phyloP scores from a whole-genome alignment of 2,113 vertebrate species.

The Rhegmatorhina hoffmannsi region DNA sequence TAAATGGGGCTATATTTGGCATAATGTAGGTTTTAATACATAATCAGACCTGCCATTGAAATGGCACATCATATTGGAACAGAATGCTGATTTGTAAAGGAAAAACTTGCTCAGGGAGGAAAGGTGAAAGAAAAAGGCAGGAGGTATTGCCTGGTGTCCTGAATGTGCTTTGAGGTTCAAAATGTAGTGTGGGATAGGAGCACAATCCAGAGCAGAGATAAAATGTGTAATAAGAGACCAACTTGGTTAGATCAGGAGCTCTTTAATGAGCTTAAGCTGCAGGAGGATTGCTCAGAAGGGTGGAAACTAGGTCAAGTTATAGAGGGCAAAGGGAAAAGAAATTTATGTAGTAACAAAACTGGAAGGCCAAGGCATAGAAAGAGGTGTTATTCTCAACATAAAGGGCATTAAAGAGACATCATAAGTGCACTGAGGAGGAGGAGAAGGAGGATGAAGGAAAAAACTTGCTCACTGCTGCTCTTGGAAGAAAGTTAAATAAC shows the following conservation, averaged over 20 bases:
- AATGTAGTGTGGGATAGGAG: neutral
- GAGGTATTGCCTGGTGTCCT: neutral
- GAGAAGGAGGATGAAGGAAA: neutral
- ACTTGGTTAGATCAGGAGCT: constrained; percentile 30
- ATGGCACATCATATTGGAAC: neutral
- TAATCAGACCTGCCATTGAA: neutral
- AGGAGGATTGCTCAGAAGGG: constrained; percentile 49
- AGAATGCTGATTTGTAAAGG: neutral
- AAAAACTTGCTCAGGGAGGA: neutral
- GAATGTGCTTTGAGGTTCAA: constrained; percentile 23
- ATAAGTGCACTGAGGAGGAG: neutral
- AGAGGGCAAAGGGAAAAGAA: constrained; percentile 43
- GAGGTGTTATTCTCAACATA: neutral
- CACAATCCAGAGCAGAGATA: neutral
- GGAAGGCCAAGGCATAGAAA: constrained; percentile 22
- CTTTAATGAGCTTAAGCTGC: constrained; percentile 58
- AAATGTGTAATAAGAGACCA: constrained; percentile 28
- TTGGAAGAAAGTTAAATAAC: neutral
- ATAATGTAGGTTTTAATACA: neutral
- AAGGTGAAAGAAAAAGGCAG: neutral
- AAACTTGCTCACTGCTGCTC: neutral
- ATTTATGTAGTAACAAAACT: constrained; percentile 16
- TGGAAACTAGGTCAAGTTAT: constrained; percentile 64
- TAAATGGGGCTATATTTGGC: neutral
- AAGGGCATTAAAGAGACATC: neutral